These are phyloP conservation scores for Buphagus erythrorhynchus DNA, from an alignment of 2,797 vertebrate genomes.

Conservation along the genomic window DNA sequence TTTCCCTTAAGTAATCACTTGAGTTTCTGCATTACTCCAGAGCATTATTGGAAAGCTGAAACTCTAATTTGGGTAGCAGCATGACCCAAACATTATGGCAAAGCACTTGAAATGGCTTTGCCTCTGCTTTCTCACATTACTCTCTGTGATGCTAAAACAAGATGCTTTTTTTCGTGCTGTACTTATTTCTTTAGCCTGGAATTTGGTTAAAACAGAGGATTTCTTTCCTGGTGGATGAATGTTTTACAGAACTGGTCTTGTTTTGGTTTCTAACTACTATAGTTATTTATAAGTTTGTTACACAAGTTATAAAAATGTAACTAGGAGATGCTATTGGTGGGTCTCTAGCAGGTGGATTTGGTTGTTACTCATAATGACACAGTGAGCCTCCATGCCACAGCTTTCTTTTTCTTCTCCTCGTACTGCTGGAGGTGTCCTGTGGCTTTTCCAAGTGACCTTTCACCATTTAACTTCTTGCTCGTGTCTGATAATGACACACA, in stretches of 20 bases:
- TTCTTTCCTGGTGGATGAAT: neutral
- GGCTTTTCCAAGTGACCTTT: conserved; percentile 41
- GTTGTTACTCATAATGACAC: neutral
- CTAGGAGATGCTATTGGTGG: neutral
- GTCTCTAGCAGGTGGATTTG: conserved; percentile 17
- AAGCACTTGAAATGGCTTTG: neutral
- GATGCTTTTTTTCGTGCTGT: neutral
- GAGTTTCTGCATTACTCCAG: neutral
- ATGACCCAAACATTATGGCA: neutral
- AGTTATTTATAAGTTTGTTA: neutral
- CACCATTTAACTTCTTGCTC: neutral
- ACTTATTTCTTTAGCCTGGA: neutral
- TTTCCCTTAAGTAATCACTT: conserved; percentile 15
- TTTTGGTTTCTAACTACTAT: neutral
- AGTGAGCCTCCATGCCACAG: neutral
- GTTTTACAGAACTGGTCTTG: neutral
- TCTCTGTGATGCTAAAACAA: neutral
- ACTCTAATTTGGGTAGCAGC: neutral
- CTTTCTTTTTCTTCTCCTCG: neutral
- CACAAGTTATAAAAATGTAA: neutral
- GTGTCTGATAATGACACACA: neutral
- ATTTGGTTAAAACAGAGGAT: neutral
- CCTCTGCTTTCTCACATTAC: neutral
- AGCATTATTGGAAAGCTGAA: neutral
- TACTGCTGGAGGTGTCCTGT: neutral